These are phyloP conservation scores for Gila robusta DNA, from an alignment of 2,797 vertebrate genomes.

Conservation along the genomic window DNA sequence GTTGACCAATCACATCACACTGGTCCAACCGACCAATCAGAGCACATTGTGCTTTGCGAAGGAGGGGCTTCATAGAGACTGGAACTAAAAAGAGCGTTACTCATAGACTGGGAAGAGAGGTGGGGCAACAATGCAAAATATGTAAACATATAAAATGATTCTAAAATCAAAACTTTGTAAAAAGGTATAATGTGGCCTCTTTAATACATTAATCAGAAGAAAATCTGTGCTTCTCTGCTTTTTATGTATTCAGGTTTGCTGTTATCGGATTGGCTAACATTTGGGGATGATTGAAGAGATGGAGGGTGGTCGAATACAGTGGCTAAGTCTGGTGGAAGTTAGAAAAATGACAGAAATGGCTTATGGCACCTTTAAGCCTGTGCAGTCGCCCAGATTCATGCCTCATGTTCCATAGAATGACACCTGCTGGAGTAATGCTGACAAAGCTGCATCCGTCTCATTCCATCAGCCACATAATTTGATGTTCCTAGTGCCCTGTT, in stretches of 20 bases:
- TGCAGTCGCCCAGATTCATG: slow-evolving; percentile 7
- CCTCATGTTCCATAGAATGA: slow-evolving; percentile 17
- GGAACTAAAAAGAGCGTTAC: background rate
- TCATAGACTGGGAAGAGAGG: background rate
- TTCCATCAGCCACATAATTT: slow-evolving; percentile 51
- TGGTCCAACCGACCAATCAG: too few relatives aligned
- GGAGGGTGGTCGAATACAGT: background rate
- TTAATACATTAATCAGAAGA: background rate
- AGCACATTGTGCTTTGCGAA: too few relatives aligned
- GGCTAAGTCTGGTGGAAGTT: background rate
- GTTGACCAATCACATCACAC: too few relatives aligned
- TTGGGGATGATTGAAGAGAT: background rate
- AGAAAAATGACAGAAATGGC: background rate
- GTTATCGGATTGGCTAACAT: background rate
- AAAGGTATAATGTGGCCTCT: background rate
- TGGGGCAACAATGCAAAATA: too few relatives aligned
- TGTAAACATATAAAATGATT: too few relatives aligned
- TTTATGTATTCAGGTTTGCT: background rate
- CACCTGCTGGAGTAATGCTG: slow-evolving; percentile 47
- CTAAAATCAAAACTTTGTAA: background rate
- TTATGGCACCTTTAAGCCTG: slow-evolving; percentile 3
- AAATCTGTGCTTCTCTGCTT: background rate
- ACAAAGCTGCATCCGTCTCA: slow-evolving; percentile 39
- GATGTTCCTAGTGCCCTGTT: slow-evolving; percentile 30
- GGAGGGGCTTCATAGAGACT: too few relatives aligned